phyloP scores from a whole-genome alignment of 1,140 invertebrate species.

The Stegodyphus dumicola region DNA sequence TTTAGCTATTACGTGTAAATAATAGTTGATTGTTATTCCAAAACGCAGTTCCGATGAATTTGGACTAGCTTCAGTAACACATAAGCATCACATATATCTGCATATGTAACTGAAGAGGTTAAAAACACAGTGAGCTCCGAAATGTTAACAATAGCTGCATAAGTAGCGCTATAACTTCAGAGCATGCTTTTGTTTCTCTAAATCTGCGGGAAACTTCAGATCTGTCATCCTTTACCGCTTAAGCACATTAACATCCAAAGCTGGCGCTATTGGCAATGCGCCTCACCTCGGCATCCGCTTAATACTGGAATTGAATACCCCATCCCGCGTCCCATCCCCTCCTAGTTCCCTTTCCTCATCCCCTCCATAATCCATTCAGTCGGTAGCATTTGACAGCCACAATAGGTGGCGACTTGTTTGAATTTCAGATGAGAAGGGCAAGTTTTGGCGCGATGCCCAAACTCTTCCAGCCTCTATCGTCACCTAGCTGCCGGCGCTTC shows the following conservation, averaged over 20 bases:
- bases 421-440: constrained; percentile 43
- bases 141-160: constrained; percentile 17
- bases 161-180: constrained; percentile 3
- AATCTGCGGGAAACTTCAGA: background rate
- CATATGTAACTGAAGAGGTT: too few relatives aligned
- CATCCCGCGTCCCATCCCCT: constrained; percentile 18
- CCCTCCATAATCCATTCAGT: constrained; percentile 22
- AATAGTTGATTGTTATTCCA: too few relatives aligned
- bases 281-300: constrained; percentile 6
- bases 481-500: constrained; percentile 2
- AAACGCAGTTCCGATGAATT: too few relatives aligned
- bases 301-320: constrained; percentile 26
- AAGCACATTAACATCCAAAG: constrained; percentile 24
- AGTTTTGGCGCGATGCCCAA: constrained; percentile 33
- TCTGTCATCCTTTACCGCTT: constrained; percentile 26
- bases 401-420: constrained; percentile 56
- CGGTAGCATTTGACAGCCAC: constrained; percentile 53
- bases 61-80: too few relatives aligned
- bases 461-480: too few relatives aligned
- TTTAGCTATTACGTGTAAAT: too few relatives aligned
- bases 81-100: too few relatives aligned
- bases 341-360: background rate
- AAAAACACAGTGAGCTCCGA: background rate
- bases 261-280: constrained; percentile 4
- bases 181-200: constrained; percentile 9